Evolutionary conservation across 2,888 invertebrate genomes (phyloP), one percentile per base, ranked within the genome.

Genomic region (Patella pellucida): DNA sequence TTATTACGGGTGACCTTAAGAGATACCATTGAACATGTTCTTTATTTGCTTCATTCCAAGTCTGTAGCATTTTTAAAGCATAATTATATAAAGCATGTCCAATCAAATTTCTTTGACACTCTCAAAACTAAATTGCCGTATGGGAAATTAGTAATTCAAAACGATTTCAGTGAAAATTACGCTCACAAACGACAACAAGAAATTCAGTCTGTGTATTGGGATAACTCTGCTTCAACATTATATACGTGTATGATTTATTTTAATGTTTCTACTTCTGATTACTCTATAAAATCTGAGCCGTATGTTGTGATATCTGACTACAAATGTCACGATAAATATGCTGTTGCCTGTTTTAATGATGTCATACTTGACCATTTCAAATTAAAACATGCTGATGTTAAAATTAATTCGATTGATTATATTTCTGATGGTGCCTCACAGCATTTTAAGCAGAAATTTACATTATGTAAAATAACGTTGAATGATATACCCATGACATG

Each of bases 241-340:
- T n/a, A n/a, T n/a, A n/a, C n/a, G n/a, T n/a, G 56, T 1, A 56
- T 56, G 12, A 15, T 56, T 15, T 56, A 56, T 56, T 56, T 56
- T 15, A 56, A 56, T 56, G n/a, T n/a, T 56, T 56, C 56, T n/a
- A 16, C n/a, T n/a, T 56, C 56, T 12, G 56, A 56, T n/a, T 56
- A 15, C 19, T 56, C 56, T 56, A n/a, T 15, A 56, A 12, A 15
- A 56, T 15, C 56, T n/a, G 52, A 12, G 71, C 71, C 71, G 11
- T 71, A 23, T 52, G 71, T 71, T 19, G 23, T 71, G 14, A 52
- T 52, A 16, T 71, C 71, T 1, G 52, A 52, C 27, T 52, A 71
- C 51, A 71, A 71, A 71, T n/a, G 52, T 52, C 71, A 71, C 51
- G 71, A 71, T 27, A 71, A 71, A 71, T 71, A 71, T 52, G 71